Percentiles rank a stretch among this genome's conserved stretches.
phyloP scores from a whole-genome alignment of 1,140 invertebrate species.

The Cheumatopsyche charites region DNA sequence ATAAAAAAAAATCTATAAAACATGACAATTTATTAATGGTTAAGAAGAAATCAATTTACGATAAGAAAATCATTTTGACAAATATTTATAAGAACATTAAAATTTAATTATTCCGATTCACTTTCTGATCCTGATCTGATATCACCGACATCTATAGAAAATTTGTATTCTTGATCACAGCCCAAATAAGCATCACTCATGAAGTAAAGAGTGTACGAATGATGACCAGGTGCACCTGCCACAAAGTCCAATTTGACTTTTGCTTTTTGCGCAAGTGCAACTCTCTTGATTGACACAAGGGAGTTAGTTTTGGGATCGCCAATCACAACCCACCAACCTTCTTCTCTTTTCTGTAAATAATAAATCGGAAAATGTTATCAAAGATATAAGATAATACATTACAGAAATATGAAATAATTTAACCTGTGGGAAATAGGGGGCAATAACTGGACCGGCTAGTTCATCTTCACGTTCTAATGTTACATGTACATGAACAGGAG shows the following conservation, averaged over 20 bases:
- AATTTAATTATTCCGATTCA: constrained; percentile 56
- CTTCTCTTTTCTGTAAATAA: constrained; percentile 86
- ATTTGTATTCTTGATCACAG: constrained; percentile 96
- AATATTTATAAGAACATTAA: too few species aligned
- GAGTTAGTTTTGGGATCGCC: constrained; percentile 95
- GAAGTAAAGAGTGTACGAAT: constrained; percentile 95
- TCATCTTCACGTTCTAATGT: constrained; percentile 96
- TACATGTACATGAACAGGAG: constrained; percentile 68
- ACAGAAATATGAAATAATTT: not conserved
- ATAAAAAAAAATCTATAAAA: too few species aligned
- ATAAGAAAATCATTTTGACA: too few species aligned
- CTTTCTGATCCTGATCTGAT: constrained; percentile 67
- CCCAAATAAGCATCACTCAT: constrained; percentile 99
- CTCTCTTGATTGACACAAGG: constrained; percentile 93
- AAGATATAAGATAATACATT: not conserved
- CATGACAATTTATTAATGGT: too few species aligned
- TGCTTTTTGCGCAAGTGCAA: constrained; percentile 92
- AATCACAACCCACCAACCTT: constrained; percentile 99
- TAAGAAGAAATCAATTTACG: too few species aligned
- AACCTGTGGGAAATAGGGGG: constrained; percentile 96
- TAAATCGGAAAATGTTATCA: constrained; percentile 29
- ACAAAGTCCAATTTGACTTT: constrained; percentile 95
- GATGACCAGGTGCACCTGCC: constrained; percentile 80
- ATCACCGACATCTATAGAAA: constrained; percentile 80
- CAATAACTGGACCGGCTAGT: constrained; percentile 94